Evolutionary conservation across 30 jellyfish, hydroid and myxozoan genomes (phyloP).

Genomic region (Hydractinia echinata): DNA sequence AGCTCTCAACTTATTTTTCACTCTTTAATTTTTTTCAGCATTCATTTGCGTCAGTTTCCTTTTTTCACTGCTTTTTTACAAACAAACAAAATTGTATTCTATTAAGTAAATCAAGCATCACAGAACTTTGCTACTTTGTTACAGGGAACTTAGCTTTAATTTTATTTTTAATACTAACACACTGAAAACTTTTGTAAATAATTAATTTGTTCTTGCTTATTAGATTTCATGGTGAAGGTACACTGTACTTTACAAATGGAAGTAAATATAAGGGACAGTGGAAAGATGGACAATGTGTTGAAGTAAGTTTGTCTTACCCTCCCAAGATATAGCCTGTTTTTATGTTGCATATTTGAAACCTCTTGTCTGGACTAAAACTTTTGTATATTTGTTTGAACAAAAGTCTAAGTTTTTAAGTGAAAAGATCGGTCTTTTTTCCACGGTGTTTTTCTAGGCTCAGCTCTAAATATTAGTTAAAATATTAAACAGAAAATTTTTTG

Average conservation of each 20-base stretch:
- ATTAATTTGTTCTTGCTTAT: neutral
- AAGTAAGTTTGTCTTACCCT: conserved; percentile 24
- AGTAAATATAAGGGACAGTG: conserved; percentile 74
- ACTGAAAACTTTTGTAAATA: neutral
- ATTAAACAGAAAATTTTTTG: too few relatives aligned
- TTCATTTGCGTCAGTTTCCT: too few relatives aligned
- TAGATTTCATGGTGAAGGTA: conserved; percentile 93
- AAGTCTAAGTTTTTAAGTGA: too few relatives aligned
- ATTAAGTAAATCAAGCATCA: too few relatives aligned
- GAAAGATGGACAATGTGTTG: conserved; percentile 60
- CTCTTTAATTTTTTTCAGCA: too few relatives aligned
- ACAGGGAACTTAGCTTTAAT: neutral
- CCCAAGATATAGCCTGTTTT: neutral
- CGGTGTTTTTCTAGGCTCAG: too few relatives aligned
- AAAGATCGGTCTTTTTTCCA: too few relatives aligned
- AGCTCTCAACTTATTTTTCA: too few relatives aligned
- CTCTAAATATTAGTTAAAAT: too few relatives aligned
- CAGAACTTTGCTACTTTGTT: conserved; percentile 1
- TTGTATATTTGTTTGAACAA: neutral
- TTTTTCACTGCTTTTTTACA: too few relatives aligned
- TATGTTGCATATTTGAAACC: neutral
- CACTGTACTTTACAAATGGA: conserved; percentile 61
- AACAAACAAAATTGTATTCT: too few relatives aligned
- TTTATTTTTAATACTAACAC: neutral
- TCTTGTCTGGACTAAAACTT: too few relatives aligned